A percentile compares a stretch with the other conserved stretches of the same genome.
Evolutionary conservation across 1,140 invertebrate species (phyloP).

Genomic region (Atta colombica): DNA sequence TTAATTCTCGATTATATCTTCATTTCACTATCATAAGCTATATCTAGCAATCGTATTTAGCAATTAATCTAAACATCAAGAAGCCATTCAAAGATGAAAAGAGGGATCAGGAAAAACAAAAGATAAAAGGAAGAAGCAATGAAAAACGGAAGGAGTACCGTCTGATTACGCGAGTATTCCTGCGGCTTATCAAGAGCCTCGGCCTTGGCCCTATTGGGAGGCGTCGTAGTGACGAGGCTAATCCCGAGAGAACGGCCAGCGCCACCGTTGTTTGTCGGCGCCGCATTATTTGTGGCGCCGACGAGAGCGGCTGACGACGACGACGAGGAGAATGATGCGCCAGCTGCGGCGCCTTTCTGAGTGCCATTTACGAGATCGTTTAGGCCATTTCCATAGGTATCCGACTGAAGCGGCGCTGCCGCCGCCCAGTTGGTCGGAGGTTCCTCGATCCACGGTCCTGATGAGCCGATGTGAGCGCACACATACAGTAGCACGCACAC

Average conservation of each 20-base stretch:
- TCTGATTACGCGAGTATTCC: slow-evolving; percentile 71
- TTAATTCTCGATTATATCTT: neutral
- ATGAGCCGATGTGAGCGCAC: slow-evolving; percentile 87
- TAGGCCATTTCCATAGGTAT: slow-evolving; percentile 68
- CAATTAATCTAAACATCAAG: neutral
- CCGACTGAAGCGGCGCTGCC: slow-evolving; percentile 72
- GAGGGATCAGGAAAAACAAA: neutral
- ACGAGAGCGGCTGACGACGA: neutral
- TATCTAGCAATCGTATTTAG: neutral
- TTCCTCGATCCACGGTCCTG: slow-evolving; percentile 85
- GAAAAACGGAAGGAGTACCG: slow-evolving; percentile 58
- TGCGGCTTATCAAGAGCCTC: slow-evolving; percentile 26
- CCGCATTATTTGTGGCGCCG: slow-evolving; percentile 20
- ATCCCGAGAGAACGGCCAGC: slow-evolving; percentile 39
- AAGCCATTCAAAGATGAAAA: neutral
- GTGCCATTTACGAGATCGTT: slow-evolving; percentile 65
- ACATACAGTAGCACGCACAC: slow-evolving; percentile 91
- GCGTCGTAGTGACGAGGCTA: slow-evolving; percentile 57
- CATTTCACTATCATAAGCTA: neutral
- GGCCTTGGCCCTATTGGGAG: slow-evolving; percentile 61
- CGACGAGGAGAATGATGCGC: slow-evolving; percentile 27
- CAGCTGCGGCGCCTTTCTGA: slow-evolving; percentile 59
- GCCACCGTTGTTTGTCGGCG: slow-evolving; percentile 32
- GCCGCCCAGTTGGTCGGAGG: slow-evolving; percentile 77
- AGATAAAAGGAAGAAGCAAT: neutral